Conservation (phyloP, 2,888 invertebrate genomes). For the Ecdyonurus torrentis region DNA sequence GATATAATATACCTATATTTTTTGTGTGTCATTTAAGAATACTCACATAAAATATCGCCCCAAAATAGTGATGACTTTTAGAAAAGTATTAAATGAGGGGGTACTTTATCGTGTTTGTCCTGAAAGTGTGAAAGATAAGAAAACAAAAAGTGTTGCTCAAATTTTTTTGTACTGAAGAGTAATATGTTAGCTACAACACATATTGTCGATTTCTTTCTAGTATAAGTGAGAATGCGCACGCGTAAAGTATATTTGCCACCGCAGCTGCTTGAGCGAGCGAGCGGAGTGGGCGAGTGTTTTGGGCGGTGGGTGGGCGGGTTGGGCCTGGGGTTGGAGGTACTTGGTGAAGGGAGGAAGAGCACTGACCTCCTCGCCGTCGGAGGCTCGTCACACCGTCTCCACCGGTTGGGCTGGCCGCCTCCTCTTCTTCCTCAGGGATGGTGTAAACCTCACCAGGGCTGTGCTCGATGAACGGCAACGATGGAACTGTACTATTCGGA, state of each 20-base stretch:
- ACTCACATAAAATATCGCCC: too few relatives aligned
- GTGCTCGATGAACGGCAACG: slow-evolving; percentile 22
- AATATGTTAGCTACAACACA: too few relatives aligned
- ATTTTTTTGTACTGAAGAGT: too few relatives aligned
- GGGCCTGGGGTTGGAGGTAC: not conserved
- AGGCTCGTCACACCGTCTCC: slow-evolving; percentile 28
- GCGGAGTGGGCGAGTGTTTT: not conserved
- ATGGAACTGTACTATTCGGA: not conserved
- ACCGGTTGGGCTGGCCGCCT: slow-evolving; percentile 27
- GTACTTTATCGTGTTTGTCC: too few relatives aligned
- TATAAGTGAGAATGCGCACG: too few relatives aligned
- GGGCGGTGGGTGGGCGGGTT: not conserved
- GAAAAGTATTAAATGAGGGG: too few relatives aligned
- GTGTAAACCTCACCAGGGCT: slow-evolving; percentile 32
- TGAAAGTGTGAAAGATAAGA: too few relatives aligned
- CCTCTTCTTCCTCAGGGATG: slow-evolving; percentile 32
- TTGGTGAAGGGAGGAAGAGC: not conserved
- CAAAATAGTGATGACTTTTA: too few relatives aligned
- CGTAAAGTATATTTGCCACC: not conserved
- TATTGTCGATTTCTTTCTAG: too few relatives aligned
- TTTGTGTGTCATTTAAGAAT: too few relatives aligned
- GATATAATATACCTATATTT: too few relatives aligned
- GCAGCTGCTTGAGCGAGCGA: not conserved
- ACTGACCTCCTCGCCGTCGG: slow-evolving; percentile 18
- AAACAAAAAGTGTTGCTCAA: too few relatives aligned